Evolutionary conservation across 1,140 invertebrate genomes (phyloP), one percentile per base, ranked within the genome.

Genomic region (Bombus affinis): DNA sequence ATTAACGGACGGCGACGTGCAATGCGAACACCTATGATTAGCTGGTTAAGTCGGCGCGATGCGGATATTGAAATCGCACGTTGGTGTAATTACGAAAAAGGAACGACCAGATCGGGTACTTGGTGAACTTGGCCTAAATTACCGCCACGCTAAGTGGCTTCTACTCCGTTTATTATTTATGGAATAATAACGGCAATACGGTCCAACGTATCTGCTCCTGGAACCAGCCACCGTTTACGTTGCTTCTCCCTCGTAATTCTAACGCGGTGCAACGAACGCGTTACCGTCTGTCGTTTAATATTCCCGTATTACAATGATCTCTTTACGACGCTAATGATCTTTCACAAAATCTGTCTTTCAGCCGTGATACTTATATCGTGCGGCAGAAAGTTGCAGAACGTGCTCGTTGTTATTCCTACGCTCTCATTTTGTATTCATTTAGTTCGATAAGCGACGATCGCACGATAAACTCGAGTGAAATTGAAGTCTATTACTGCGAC

Each of bases 21-120:
- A 57, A 68, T 77, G 44, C 65, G 79, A 37, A 89, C 53, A 75
- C 87, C 44, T 82, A 70, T 90, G 89, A 90, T 90, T 90, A 90
- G 88, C 86, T 28, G 70, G 76, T 90, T 86, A 83, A 90, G 77
- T 68, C 80, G 72, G 28, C 37, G 83, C 39, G 75, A 79, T 85
- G 89, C 89, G 89, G 89, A 90, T 90, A 90, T 90, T 90, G 89
- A 90, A 90, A 90, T 90, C 86, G 88, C 89, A 70, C 80, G 70
- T 81, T n/a, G 68, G 8, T 3, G 72, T 80, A 79, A 87, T 81
- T 53, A 42, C 62, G 85, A 71, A 70, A 87, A 89, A 87, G 22
- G 44, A 79, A 37, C 25, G 70, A 28, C 6, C 47, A 12, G 66
- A n/a, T 35, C n/a, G n/a, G 44, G 1, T 37, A 12, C 47, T 18